Evolutionary conservation across 2,113 vertebrate genomes (phyloP).

Genomic region (Euleptes europaea): DNA sequence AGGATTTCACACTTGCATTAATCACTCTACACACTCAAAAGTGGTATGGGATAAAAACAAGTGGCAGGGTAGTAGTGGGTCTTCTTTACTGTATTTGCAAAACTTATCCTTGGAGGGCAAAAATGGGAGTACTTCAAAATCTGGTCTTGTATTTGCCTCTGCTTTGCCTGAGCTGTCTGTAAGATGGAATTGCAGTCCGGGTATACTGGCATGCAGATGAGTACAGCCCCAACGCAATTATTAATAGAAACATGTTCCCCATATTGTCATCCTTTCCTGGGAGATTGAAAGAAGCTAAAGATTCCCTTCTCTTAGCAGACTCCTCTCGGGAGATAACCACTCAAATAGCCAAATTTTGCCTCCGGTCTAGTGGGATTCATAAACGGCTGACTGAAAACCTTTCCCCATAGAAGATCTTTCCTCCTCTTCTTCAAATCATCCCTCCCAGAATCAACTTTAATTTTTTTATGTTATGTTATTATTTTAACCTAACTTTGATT

Average conservation of each 20-base stretch:
- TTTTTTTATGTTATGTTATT: no score
- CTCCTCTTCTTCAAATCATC: no score
- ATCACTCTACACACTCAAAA: constrained; percentile 26
- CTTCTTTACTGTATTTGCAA: not conserved
- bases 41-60: constrained; percentile 24
- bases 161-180: not conserved
- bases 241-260: constrained; percentile 29
- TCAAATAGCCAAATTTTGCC: no score
- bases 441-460: no score
- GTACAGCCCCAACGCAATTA: constrained; percentile 1
- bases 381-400: no score
- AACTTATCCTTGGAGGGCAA: constrained; percentile 9
- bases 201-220: constrained; percentile 7
- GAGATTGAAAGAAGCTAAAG: no score
- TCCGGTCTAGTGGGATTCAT: no score
- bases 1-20: constrained; percentile 54
- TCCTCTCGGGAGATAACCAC: no score
- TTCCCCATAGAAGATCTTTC: no score
- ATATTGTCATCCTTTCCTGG: no score
- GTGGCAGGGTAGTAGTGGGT: not conserved
- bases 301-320: no score
- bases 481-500: no score
- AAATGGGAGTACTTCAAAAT: not conserved
- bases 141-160: constrained; percentile 8
- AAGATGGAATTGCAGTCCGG: constrained; percentile 14